A percentile compares a stretch with the other conserved stretches of the same genome.
phyloP scores from a whole-genome alignment of 1,140 invertebrate genomes.

The Akabosia matsudoensis region DNA sequence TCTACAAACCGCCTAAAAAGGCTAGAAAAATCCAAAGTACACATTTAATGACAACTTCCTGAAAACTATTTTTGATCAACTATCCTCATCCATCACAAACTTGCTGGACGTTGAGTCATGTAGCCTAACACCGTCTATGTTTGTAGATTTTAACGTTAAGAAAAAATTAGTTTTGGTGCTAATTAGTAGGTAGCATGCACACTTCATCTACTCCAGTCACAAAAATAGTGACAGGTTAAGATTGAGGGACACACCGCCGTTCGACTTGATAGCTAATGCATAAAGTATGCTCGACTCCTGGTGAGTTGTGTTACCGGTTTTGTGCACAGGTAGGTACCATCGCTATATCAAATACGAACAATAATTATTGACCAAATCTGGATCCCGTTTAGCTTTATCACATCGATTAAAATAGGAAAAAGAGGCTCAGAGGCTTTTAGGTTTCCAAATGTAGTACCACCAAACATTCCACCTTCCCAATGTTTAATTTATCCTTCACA shows the following conservation, averaged over 20 bases:
- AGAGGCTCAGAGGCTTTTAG: no score
- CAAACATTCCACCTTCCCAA: no score
- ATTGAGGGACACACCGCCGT: background rate
- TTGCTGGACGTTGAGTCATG: no score
- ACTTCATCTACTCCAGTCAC: background rate
- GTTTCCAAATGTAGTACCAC: no score
- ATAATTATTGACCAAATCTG: background rate
- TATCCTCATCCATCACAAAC: background rate
- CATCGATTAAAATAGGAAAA: no score
- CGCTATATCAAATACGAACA: background rate
- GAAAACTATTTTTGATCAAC: background rate
- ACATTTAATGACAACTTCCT: background rate
- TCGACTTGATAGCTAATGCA: background rate
- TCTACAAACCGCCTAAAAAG: background rate
- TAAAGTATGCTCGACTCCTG: background rate
- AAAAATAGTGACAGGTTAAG: background rate
- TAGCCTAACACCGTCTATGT: no score
- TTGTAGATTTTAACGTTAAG: no score
- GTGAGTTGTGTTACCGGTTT: conserved; percentile 1
- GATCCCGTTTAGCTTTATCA: no score
- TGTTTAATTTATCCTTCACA: no score
- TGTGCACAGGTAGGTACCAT: no score
- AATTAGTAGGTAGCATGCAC: conserved; percentile 5
- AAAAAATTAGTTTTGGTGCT: background rate
- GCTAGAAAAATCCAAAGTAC: background rate